Percentiles rank a stretch among this genome's conserved stretches.
These are phyloP conservation scores for Apostichopus japonicus DNA, from an alignment of 35 echinoderm and acorn worm genomes.

Conservation along the genomic window DNA sequence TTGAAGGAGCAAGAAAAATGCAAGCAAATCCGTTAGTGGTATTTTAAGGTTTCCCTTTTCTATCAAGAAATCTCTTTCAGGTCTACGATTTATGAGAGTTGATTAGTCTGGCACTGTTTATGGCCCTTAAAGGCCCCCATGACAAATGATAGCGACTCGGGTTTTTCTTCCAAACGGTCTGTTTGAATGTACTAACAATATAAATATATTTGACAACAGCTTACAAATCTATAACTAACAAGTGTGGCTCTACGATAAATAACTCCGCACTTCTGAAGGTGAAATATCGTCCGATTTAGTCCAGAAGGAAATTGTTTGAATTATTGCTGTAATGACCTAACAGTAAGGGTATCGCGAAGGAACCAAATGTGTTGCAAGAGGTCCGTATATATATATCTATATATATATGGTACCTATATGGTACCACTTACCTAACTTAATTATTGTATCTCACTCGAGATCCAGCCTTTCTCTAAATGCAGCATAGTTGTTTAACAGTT, in stretches of 20 bases:
- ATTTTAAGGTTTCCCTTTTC: not conserved
- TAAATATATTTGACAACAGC: constrained; percentile 11
- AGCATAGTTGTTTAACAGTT: too few species aligned
- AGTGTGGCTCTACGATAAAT: not conserved
- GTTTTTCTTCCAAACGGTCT: not conserved
- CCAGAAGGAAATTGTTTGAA: too few species aligned
- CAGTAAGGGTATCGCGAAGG: too few species aligned
- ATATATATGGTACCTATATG: too few species aligned
- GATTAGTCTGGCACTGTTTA: not conserved
- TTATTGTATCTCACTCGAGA: too few species aligned
- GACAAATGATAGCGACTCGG: not conserved
- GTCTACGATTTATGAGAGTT: not conserved
- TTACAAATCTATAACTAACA: constrained; percentile 12
- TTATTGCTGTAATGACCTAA: too few species aligned
- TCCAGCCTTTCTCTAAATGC: too few species aligned
- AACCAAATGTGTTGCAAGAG: too few species aligned
- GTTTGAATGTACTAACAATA: constrained; percentile 8
- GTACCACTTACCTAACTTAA: too few species aligned
- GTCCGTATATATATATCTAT: too few species aligned
- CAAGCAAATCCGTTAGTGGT: not conserved
- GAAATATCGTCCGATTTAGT: too few species aligned
- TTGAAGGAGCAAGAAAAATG: not conserved
- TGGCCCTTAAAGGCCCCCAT: constrained; percentile 1
- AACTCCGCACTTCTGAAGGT: not conserved
- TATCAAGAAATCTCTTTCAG: not conserved